These are phyloP conservation scores for Pituophis catenifer DNA, from an alignment of 2,113 vertebrate genomes.

Conservation along the genomic window DNA sequence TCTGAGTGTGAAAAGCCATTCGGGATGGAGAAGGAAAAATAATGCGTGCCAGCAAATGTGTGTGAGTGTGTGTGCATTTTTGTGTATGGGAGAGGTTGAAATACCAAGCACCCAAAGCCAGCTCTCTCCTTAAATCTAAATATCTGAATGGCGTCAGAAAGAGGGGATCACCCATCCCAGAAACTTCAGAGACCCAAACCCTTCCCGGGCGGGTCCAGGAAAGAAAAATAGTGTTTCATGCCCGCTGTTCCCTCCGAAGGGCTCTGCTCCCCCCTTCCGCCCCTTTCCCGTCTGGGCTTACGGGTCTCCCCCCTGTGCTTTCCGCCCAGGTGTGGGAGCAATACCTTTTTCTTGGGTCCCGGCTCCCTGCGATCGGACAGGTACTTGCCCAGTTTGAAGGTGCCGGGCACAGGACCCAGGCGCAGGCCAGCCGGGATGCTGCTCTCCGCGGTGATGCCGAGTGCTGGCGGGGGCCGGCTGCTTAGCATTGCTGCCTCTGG, in stretches of 20 bases:
- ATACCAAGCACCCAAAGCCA: neutral
- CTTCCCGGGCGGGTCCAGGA: neutral
- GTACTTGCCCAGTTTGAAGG: slow-evolving; percentile 96
- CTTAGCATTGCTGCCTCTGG: slow-evolving; percentile 83
- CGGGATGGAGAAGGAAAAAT: neutral
- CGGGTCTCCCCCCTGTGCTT: neutral
- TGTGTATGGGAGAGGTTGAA: too few species aligned
- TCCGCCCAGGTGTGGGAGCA: slow-evolving; percentile 22
- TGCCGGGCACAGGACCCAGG: slow-evolving; percentile 89
- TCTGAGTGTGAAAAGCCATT: neutral
- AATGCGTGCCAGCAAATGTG: neutral
- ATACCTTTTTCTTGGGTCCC: slow-evolving; percentile 95
- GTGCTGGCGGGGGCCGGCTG: slow-evolving; percentile 78
- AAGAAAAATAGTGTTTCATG: neutral
- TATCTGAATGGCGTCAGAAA: neutral
- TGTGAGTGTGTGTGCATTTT: neutral
- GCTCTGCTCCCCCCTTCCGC: neutral
- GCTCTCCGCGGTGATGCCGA: slow-evolving; percentile 89
- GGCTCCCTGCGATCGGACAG: slow-evolving; percentile 93
- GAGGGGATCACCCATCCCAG: neutral
- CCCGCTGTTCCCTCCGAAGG: neutral
- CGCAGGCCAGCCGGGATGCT: slow-evolving; percentile 92
- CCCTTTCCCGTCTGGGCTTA: neutral
- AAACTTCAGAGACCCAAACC: neutral
- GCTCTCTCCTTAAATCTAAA: neutral